Percentiles rank a stretch among this genome's conserved stretches.
Conservation (phyloP, 2,888 invertebrate genomes). For the Galeruca laticollis region DNA sequence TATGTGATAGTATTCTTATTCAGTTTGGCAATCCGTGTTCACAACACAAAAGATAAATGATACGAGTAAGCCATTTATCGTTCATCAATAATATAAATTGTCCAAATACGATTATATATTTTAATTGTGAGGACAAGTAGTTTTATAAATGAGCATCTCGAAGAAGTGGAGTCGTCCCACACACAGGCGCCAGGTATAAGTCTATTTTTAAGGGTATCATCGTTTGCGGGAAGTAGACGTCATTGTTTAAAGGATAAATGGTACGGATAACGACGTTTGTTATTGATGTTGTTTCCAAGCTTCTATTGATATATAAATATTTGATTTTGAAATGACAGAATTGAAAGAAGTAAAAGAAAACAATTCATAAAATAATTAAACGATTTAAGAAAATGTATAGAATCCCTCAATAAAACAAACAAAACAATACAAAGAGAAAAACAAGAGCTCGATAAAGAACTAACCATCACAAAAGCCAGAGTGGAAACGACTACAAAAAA, state of each 20-base stretch:
- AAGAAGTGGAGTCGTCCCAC: slow-evolving; percentile 60
- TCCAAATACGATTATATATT: slow-evolving; percentile 67
- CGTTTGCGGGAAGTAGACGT: slow-evolving; percentile 41
- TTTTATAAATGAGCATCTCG: slow-evolving; percentile 64
- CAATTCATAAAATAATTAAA: too few relatives aligned
- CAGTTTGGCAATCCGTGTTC: slow-evolving; percentile 56
- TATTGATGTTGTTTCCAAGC: neutral
- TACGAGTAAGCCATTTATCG: slow-evolving; percentile 62
- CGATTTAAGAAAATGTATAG: too few relatives aligned
- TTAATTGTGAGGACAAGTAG: slow-evolving; percentile 67
- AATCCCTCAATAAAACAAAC: too few relatives aligned
- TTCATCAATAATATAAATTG: slow-evolving; percentile 68
- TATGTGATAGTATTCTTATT: slow-evolving; percentile 53
- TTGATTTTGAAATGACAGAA: too few relatives aligned
- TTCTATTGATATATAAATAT: neutral
- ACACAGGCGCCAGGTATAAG: slow-evolving; percentile 61
- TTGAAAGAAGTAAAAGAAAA: too few relatives aligned
- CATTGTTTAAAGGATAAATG: slow-evolving; percentile 42
- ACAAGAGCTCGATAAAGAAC: too few relatives aligned
- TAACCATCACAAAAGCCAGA: too few relatives aligned
- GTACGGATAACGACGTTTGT: neutral
- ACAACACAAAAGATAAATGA: slow-evolving; percentile 62
- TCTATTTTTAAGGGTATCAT: slow-evolving; percentile 46
- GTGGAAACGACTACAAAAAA: too few relatives aligned
- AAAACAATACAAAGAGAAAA: too few relatives aligned